Percentiles rank a stretch among this genome's conserved stretches.
phyloP scores from a whole-genome alignment of 2,888 invertebrate species.

The Unio delphinus region DNA sequence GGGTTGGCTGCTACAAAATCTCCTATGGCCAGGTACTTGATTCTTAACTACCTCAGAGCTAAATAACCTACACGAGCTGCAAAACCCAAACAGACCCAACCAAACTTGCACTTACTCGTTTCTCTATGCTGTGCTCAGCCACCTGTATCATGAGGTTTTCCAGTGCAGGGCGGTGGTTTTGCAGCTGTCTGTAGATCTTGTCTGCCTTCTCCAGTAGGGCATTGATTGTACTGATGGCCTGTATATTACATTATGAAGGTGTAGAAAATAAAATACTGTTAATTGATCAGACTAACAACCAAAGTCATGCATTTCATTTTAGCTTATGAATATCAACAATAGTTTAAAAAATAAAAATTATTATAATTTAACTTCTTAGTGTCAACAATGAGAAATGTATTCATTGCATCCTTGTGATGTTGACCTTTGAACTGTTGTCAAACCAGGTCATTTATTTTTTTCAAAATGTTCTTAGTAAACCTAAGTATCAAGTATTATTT shows the following conservation, averaged over 20 bases:
- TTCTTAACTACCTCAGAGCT: background rate
- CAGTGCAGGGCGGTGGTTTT: constrained; percentile 89
- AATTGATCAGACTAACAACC: no score
- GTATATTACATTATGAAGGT: constrained; percentile 4
- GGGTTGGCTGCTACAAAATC: background rate
- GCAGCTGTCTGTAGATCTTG: constrained; percentile 90
- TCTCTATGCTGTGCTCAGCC: constrained; percentile 80
- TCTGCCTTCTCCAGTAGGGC: constrained; percentile 94
- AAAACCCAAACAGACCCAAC: no score
- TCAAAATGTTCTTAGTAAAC: no score
- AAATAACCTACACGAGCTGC: background rate
- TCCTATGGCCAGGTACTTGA: background rate
- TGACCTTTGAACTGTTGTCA: no score
- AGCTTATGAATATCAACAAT: no score
- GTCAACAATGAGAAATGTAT: no score
- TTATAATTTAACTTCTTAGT: no score
- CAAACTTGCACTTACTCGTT: constrained; percentile 6
- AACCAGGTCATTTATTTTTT: no score
- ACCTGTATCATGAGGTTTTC: constrained; percentile 89
- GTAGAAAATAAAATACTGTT: constrained; percentile 2
- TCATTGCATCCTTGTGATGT: no score
- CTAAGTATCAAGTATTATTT: no score
- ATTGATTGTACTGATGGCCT: constrained; percentile 93
- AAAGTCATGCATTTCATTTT: no score
- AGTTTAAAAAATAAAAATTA: no score